Percentiles rank a stretch among this genome's conserved stretches.
phyloP scores from a whole-genome alignment of 2,888 invertebrate genomes.

The Eupithecia subumbrata region DNA sequence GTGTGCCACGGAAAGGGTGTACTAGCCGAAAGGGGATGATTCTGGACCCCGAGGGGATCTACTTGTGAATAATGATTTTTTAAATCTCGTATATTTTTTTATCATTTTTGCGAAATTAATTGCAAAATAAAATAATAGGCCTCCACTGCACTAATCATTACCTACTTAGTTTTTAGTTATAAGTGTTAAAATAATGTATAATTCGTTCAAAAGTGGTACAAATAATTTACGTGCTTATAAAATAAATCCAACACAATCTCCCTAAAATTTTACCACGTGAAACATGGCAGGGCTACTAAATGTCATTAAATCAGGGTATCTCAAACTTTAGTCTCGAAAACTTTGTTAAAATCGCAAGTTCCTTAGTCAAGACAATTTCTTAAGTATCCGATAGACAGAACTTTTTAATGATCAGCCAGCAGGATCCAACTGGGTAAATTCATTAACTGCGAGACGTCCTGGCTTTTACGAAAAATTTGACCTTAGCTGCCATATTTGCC shows the following conservation, averaged over 20 bases:
- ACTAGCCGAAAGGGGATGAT: too few species aligned
- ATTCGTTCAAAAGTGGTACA: too few species aligned
- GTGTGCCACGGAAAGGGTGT: too few species aligned
- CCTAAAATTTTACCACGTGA: background rate
- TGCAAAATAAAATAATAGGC: too few species aligned
- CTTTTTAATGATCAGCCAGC: constrained; percentile 39
- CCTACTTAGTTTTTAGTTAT: too few species aligned
- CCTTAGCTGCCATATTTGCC: background rate
- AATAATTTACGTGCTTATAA: background rate
- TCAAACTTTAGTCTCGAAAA: constrained; percentile 23
- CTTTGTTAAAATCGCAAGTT: constrained; percentile 32
- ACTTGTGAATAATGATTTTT: too few species aligned
- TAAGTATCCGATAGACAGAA: constrained; percentile 33
- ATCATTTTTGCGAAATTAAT: too few species aligned
- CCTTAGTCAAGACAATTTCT: constrained; percentile 38
- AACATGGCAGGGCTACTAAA: background rate
- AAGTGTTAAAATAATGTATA: background rate
- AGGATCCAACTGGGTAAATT: constrained; percentile 14
- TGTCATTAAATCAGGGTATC: constrained; percentile 24
- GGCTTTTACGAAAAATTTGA: background rate
- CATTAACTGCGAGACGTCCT: background rate
- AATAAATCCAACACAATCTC: background rate
- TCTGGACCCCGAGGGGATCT: too few species aligned
- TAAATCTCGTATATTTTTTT: too few species aligned
- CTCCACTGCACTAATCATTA: too few species aligned